Base-by-base conservation (phyloP, 2,113 vertebrate species). In the Plotosus lineatus region DNA sequence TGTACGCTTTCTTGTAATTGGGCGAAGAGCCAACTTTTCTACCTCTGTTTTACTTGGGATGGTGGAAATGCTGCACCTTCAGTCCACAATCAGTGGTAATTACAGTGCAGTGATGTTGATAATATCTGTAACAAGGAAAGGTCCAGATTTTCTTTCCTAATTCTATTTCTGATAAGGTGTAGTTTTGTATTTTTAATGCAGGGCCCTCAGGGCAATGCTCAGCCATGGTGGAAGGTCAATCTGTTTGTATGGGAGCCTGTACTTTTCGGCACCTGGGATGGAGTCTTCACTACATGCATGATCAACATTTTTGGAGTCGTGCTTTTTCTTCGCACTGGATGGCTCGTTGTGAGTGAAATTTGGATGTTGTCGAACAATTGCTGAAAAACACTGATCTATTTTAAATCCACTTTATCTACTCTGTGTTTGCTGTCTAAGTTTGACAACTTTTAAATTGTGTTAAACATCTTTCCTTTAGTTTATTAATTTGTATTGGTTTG, bases 261-360 rank as follows among this genome's bases (percentile, higher is more conserved):
- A 82, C 94, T 98, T 51, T 99, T 99, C 42, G 97, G 98, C 33
- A 98, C 97, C 0, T 99, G 98, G 98, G 98, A 99, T 60, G 98
- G 98, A 0, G 97, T 98, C 80, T 99, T 99, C 86, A 99, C 97
- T 3, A 97, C 98, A 78, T 99, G 98, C 88, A 98, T 99, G 97
- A 99, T 99, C 93, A 99, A 99, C 88, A 99, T 99, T 85, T 99
- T 99, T 80, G 98, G 97, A 31, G 98, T 99, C 26, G 97, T 99
- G 79, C 94, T 99, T 50, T 99, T 99, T 86, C 90, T 99, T 71
- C 94, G 97, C 77, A 98, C 98, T 0, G 98, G 98, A 61, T 99
- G 95, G 95, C 93, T 99, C 0, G 97, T 99, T 95, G 97, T 98
- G 78, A 94, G 95, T 84, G 19, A 66, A 4, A 33, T 82, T 51